phyloP scores from a whole-genome alignment of 2,797 vertebrate species.

The Macropodus opercularis region DNA sequence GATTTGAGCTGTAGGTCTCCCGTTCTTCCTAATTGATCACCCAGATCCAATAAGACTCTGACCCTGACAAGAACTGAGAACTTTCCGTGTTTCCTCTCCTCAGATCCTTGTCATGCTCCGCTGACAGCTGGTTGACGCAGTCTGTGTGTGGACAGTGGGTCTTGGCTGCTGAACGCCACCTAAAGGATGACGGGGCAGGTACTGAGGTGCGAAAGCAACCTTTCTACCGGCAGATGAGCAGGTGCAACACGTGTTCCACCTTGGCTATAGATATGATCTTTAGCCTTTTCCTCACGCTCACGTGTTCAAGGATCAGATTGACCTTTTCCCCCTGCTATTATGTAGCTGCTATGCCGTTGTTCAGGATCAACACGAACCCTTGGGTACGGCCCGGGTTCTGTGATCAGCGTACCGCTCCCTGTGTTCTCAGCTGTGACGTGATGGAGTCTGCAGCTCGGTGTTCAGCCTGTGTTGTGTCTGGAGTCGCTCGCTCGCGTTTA shows the following conservation, averaged over 20 bases:
- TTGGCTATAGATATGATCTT: not conserved
- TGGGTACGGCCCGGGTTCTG: conserved; percentile 24
- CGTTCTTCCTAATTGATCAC: conserved; percentile 63
- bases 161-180: conserved; percentile 45
- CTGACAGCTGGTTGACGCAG: conserved; percentile 74
- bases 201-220: conserved; percentile 35
- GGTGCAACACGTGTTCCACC: conserved; percentile 13
- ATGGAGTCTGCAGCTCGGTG: conserved; percentile 4
- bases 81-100: conserved; percentile 48
- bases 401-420: conserved; percentile 18
- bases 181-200: conserved; percentile 37
- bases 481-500: conserved; percentile 22
- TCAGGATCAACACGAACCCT: conserved; percentile 41
- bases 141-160: conserved; percentile 46
- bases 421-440: conserved; percentile 29
- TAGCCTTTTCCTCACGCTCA: conserved; percentile 22
- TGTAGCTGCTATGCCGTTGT: conserved; percentile 15
- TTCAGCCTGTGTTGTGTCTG: conserved; percentile 9
- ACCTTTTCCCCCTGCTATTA: conserved; percentile 19
- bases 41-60: conserved; percentile 76
- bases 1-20: conserved; percentile 63
- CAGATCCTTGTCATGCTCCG: conserved; percentile 62
- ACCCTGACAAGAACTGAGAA: conserved; percentile 68
- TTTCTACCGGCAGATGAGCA: too few relatives aligned
- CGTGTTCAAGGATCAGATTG: conserved; percentile 5